Percentiles rank a stretch among this genome's conserved stretches.
phyloP scores from a whole-genome alignment of 2,113 vertebrate species.

The Perca flavescens region DNA sequence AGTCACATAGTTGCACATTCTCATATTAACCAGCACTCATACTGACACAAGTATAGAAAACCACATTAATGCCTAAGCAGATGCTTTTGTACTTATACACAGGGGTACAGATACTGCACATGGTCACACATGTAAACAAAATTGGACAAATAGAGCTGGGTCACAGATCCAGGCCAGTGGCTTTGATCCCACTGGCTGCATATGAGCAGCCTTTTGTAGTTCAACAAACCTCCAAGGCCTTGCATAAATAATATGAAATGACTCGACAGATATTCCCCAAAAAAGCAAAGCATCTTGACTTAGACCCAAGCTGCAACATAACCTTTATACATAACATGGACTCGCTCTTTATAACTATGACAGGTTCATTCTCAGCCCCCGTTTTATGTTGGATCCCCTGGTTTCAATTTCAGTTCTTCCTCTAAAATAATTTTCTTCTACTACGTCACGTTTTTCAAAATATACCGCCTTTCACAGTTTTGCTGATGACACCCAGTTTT shows the following conservation, averaged over 20 bases:
- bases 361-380: background rate
- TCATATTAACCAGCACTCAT: background rate
- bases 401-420: background rate
- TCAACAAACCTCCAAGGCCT: conserved; percentile 20
- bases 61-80: background rate
- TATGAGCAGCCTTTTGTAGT: conserved; percentile 22
- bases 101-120: background rate
- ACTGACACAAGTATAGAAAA: background rate
- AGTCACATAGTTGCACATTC: background rate
- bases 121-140: background rate
- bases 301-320: background rate
- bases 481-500: background rate
- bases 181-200: conserved; percentile 33
- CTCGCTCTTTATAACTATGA: background rate
- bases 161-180: background rate
- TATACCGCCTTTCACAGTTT: background rate
- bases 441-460: background rate
- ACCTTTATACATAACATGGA: background rate
- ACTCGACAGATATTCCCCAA: background rate
- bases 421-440: background rate
- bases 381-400: background rate
- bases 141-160: background rate
- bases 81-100: background rate
- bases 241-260: conserved; percentile 20
- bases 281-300: background rate